Base-by-base conservation (phyloP, 2,888 invertebrate species). In the Camptogramma bilineatum region DNA sequence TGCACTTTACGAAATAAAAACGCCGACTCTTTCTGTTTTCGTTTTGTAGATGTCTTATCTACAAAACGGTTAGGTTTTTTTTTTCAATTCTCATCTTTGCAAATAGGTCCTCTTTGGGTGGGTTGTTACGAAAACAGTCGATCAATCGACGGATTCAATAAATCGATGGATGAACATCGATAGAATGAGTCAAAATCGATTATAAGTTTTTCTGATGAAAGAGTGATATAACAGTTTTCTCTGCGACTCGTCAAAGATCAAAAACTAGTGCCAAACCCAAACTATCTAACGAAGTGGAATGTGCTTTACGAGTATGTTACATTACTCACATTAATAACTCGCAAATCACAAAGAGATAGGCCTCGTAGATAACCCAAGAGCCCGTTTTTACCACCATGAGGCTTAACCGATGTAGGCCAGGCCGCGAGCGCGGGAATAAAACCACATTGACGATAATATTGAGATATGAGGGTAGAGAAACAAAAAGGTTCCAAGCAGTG, bases 331-430 rank as follows among this genome's bases (percentile, higher is more conserved):
- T 69, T 63, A 68, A 68, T 69, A 68, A 60, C 55, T 55, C 60
- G 55, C 64, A 50, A 64, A 71, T 63, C 54, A 71, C 69, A 71
- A 69, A 68, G 66, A 71, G 71, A 69, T 69, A 46, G 69, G 69
- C 48, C 17, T 46, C 62, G 13, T 48, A 56, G 71, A 71, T 69
- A 71, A 54, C 61, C 2, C 7, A 61, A 50, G 42, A 42, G 64
- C 28, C 52, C 48, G 57, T 61, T 65, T 65, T 65, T 65, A 61
- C 61, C 61, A 61, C 61, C 61, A 52, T 57, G 42, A 60, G 56
- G 42, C 52, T 48, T 18, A 59, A 8, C 52, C 52, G 46, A 55
- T 47, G 13, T 64, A 64, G 58, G 50, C 50, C 59, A 16, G 50
- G 60, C 53, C 9, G 8, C 16, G 47, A 10, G 17, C 19, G 19